These are phyloP conservation scores for Pseudorhiza aurosa DNA, from an alignment of 30 jellyfish, hydroid and myxozoan species.

Conservation along the genomic window DNA sequence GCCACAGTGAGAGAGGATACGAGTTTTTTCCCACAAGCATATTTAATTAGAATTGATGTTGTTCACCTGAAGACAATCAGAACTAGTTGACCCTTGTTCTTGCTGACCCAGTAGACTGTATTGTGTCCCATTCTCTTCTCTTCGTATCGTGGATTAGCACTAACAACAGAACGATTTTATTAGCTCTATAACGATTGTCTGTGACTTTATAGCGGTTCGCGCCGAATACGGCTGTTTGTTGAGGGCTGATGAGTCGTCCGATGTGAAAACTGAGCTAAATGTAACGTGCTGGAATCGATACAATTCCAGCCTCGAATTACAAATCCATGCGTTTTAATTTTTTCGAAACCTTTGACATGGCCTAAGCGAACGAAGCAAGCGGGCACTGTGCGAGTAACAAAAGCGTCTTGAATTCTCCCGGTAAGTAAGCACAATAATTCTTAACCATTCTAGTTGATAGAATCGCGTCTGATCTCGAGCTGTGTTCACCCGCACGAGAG, in stretches of 20 bases:
- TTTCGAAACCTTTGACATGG: constrained; percentile 10
- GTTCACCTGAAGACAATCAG: background rate
- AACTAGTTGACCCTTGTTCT: background rate
- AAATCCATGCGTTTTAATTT: background rate
- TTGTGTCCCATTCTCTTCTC: constrained; percentile 16
- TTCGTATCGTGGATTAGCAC: constrained; percentile 18
- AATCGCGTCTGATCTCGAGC: no score
- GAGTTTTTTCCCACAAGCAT: no score
- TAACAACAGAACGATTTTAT: constrained; percentile 17
- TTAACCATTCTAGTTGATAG: no score
- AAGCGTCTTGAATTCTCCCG: constrained; percentile 10
- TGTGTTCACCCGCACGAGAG: no score
- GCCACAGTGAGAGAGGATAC: no score
- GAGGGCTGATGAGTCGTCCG: background rate
- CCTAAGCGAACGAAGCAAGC: constrained; percentile 42
- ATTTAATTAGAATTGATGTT: no score
- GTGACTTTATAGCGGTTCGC: background rate
- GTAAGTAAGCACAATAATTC: no score
- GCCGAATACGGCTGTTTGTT: background rate
- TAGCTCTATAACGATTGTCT: background rate
- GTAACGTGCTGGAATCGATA: background rate
- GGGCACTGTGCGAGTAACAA: no score
- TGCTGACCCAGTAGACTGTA: constrained; percentile 30
- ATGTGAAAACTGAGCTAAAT: background rate
- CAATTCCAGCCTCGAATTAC: constrained; percentile 18